phyloP scores from a whole-genome alignment of 2,797 vertebrate genomes.

The Phrynocephalus guinanensis region DNA sequence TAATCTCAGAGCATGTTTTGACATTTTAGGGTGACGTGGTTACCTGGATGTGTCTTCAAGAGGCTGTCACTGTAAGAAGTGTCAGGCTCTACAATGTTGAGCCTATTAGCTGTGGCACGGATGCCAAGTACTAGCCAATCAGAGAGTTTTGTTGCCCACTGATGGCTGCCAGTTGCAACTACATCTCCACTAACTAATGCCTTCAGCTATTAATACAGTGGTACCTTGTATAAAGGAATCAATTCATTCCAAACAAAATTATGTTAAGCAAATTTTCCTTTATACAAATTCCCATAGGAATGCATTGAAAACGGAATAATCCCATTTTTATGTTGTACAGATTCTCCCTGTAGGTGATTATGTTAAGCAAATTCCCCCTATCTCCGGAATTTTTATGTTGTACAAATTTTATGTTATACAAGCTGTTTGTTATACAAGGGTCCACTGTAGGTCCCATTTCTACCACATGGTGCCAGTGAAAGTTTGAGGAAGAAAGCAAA shows the following conservation, averaged over 20 bases:
- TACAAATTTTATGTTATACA: no score
- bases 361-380: no score
- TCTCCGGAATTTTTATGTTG: no score
- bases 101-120: background rate
- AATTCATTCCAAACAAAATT: no score
- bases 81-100: background rate
- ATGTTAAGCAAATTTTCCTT: no score
- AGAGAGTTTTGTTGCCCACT: background rate
- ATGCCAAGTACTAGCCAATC: background rate
- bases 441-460: background rate
- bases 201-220: background rate
- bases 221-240: no score
- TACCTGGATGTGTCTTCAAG: background rate
- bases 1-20: background rate
- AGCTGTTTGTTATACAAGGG: no score
- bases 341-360: no score
- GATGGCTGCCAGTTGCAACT: background rate
- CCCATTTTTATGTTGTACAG: no score
- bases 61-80: background rate
- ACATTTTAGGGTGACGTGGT: background rate
- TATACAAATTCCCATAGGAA: no score
- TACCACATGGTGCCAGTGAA: background rate
- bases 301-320: no score
- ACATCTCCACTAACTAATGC: background rate
- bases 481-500: background rate